Evolutionary conservation across 2,888 invertebrate genomes (phyloP).

Genomic region (Willowsia nigromaculata): DNA sequence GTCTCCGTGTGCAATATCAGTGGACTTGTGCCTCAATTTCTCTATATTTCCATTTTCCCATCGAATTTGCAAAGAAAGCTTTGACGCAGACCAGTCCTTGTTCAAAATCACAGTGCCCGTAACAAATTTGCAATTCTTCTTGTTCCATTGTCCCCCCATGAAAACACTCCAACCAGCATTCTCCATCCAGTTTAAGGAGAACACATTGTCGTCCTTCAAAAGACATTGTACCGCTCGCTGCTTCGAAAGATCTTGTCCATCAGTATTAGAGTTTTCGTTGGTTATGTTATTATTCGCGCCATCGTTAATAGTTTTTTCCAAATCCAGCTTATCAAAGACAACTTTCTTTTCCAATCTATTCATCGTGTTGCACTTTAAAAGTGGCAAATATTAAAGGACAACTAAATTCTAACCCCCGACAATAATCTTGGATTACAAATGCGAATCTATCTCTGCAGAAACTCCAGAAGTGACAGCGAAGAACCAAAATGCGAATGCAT

Average conservation of each 20-base stretch:
- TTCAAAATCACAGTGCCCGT: slow-evolving; percentile 20
- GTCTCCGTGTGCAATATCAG: slow-evolving; percentile 17
- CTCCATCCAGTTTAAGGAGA: neutral
- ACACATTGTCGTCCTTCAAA: slow-evolving; percentile 30
- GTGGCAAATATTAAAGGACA: too few species aligned
- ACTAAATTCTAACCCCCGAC: too few species aligned
- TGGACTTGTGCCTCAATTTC: neutral
- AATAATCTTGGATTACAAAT: too few species aligned
- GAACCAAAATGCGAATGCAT: too few species aligned
- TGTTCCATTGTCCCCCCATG: neutral
- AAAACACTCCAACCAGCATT: neutral
- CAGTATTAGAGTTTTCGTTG: neutral
- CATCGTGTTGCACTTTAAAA: too few species aligned
- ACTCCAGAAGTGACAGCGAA: too few species aligned
- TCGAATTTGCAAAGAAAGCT: neutral
- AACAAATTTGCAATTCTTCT: neutral
- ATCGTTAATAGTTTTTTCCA: too few species aligned
- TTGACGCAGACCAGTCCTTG: slow-evolving; percentile 28
- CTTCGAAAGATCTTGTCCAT: neutral
- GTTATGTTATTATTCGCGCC: neutral
- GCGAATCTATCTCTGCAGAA: too few species aligned
- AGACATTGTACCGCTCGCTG: neutral
- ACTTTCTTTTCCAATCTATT: too few species aligned
- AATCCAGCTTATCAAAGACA: too few species aligned
- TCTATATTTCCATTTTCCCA: slow-evolving; percentile 60